Evolutionary conservation across 2,113 vertebrate species (phyloP).

Genomic region (Poecilia latipinna): DNA sequence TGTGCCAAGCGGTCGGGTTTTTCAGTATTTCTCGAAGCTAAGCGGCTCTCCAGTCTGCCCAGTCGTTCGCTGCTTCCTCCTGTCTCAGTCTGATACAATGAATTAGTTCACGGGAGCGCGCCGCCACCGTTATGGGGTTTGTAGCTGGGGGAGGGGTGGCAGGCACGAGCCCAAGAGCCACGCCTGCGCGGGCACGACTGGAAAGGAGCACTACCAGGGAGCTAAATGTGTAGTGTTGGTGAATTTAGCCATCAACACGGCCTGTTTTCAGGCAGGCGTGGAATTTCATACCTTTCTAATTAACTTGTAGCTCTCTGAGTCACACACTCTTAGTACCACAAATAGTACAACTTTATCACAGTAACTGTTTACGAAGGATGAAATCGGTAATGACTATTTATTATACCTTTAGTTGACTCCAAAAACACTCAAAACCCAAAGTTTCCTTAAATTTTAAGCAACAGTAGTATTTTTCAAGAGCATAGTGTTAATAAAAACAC

Average conservation of each 20-base stretch:
- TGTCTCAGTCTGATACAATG: slow-evolving; percentile 71
- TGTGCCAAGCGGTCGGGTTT: slow-evolving; percentile 40
- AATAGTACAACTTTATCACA: background rate
- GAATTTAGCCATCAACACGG: slow-evolving; percentile 1
- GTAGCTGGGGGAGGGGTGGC: slow-evolving; percentile 69
- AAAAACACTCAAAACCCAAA: slow-evolving; percentile 1
- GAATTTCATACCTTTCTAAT: background rate
- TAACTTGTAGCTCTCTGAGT: background rate
- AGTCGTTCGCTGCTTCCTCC: slow-evolving; percentile 40
- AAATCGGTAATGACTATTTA: background rate
- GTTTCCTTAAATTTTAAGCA: background rate
- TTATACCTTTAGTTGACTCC: background rate
- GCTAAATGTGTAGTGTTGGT: background rate
- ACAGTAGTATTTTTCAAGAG: background rate
- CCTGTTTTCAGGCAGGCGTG: slow-evolving; percentile 18
- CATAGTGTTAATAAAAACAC: background rate
- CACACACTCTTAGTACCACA: background rate
- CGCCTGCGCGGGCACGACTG: slow-evolving; percentile 80
- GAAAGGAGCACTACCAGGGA: background rate
- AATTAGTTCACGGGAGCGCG: slow-evolving; percentile 75
- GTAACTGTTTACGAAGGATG: background rate
- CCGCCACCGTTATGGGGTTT: slow-evolving; percentile 57
- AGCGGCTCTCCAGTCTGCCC: slow-evolving; percentile 41
- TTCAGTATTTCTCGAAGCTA: slow-evolving; percentile 35
- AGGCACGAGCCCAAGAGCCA: slow-evolving; percentile 75